phyloP scores from a whole-genome alignment of 2,888 invertebrate species.

The Acanthosepion lycidas region DNA sequence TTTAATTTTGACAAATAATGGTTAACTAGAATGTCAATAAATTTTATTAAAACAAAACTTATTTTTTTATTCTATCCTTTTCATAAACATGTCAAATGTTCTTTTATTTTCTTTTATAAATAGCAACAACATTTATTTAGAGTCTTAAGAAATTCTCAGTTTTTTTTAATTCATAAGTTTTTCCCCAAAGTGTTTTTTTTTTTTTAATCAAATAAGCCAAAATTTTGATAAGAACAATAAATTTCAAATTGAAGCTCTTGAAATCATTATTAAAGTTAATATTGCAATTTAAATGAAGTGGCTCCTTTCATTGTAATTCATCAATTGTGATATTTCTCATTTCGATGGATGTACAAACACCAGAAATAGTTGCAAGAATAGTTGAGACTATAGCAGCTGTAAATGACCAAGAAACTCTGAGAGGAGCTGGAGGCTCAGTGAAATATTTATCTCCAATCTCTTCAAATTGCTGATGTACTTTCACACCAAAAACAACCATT shows the following conservation, averaged over 20 bases:
- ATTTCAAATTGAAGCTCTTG: not conserved
- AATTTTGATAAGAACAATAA: not conserved
- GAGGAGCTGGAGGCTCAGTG: conserved; percentile 50
- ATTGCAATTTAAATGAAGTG: not conserved
- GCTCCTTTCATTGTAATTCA: conserved; percentile 49
- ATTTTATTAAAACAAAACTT: not conserved
- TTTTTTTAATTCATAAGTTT: not conserved
- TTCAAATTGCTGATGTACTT: conserved; percentile 54
- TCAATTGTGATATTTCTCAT: conserved; percentile 56
- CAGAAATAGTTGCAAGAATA: conserved; percentile 56
- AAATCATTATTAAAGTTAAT: not conserved
- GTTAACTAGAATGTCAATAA: not conserved
- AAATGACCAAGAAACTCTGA: conserved; percentile 59
- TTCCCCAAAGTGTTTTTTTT: not conserved
- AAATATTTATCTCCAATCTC: conserved; percentile 54
- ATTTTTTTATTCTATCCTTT: not conserved
- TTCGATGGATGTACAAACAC: conserved; percentile 57
- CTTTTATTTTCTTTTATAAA: not conserved
- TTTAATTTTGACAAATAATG: not conserved
- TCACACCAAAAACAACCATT: conserved; percentile 58
- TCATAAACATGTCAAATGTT: too few relatives aligned
- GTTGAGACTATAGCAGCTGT: conserved; percentile 57
- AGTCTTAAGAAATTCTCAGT: not conserved
- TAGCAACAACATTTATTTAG: not conserved
- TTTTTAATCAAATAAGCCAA: not conserved